Evolutionary conservation across 2,797 vertebrate genomes (phyloP), one percentile per base, ranked within the genome.

Genomic region (Manis crassicaudata): DNA sequence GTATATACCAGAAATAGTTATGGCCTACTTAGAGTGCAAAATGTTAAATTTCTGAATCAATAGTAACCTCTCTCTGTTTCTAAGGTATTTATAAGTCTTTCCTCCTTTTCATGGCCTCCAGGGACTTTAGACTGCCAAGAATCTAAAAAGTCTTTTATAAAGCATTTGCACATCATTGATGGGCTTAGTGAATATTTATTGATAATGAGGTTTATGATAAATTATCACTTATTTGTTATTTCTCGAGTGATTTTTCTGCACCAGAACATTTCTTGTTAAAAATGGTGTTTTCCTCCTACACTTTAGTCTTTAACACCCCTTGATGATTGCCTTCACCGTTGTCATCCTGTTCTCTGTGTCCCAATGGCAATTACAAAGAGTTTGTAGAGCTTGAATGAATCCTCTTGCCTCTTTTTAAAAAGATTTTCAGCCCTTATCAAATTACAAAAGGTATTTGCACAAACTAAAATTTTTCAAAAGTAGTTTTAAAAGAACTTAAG

Each of bases 31-130:
- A 96, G 37, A 87, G 29, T 72, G 67, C 29, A 88, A 97, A 88
- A 82, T 84, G 63, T 93, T 96, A 95, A 81, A 94, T 95, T 88
- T 95, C n/a, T 65, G 68, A 92, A 96, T 96, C 75, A 92, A 82
- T 91, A 79, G 93, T 83, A 97, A 93, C 62, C 43, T 90, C 8
- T 65, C 13, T 77, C 16, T 80, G 80, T 94, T 89, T 94, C 68
- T 83, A 80, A 83, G 77, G 76, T 91, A 77, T 92, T 97, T 96
- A 88, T 83, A 95, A 87, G 62, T 76, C 32, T 46, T 80, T 73
- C n/a, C 56, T 90, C 43, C 7, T 63, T 72, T 92, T 80, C 84
- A 90, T 40, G 60, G 70, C 90, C 91, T 94, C 80, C 7, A 21
- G 81, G 56, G 79, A 91, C 88, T 96, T 92, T 73, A 63, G 25